Evolutionary conservation across 2,113 vertebrate genomes (phyloP), one percentile per base, ranked within the genome.

Genomic region (Alectura lathami): DNA sequence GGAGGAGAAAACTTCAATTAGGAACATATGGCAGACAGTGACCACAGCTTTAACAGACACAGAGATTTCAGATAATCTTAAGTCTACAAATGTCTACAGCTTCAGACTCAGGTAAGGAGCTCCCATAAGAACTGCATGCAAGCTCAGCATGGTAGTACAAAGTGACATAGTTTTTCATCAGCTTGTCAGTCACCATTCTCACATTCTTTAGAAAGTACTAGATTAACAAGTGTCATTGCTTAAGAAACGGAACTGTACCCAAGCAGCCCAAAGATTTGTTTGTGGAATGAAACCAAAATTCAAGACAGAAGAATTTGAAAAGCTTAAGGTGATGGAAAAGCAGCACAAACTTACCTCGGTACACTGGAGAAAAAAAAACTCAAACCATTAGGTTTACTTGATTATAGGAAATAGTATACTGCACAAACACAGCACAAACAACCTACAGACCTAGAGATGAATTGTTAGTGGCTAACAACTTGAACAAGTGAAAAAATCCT

Each of bases 281-380:
- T 84, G 51, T 82, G 75, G 45, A 68, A 90, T 76, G 34, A 75
- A 86, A 47, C 14, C 13, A 89, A 80, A 89, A 32, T 3, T 21
- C 21, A 60, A 36, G 30, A 56, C 9, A 86, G 38, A 18, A 43
- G 17, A 77, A 18, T 23, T 77, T 23, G 18, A 51, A 83, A 80
- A 26, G 43, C 12, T 56, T 17, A 78, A 63, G 7, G 13, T 45
- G 13, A 67, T 0, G 48, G 21, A 62, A 34, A 4, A 73, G 16
- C n/a, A 66, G 10, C 11, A 86, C 36, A 43, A 77, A 69, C 4
- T 23, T 60, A 68, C 68, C 7, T 62, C 26, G 5, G 1, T 26
- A 43, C 8, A 17, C 11, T 36, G 3, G 2, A 70, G 26, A 62
- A 82, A 51, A 70, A 66, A 10, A 0, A 79, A 53, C n/a, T n/a